Percentiles rank a stretch among this genome's conserved stretches.
Conservation (phyloP, 2,888 invertebrate species). For the Fragum whitleyi region DNA sequence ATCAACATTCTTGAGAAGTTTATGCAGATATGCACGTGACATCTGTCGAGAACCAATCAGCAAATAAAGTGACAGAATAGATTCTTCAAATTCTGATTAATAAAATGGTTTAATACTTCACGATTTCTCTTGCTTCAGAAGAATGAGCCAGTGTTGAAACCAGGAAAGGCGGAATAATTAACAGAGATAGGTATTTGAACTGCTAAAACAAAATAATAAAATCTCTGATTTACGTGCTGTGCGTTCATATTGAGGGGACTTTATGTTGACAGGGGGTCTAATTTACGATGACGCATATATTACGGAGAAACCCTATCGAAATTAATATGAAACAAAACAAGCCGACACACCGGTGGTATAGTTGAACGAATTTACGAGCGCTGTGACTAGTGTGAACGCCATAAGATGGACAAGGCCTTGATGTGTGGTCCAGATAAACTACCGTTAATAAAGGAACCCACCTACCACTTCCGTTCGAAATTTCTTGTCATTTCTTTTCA, state of each 20-base stretch:
- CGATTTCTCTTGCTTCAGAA: neutral
- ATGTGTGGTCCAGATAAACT: constrained; percentile 48
- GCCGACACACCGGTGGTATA: constrained; percentile 46
- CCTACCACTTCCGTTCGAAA: too few relatives aligned
- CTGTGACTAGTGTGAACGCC: constrained; percentile 31
- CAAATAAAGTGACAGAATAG: too few relatives aligned
- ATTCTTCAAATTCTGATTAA: too few relatives aligned
- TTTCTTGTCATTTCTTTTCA: too few relatives aligned
- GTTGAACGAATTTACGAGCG: constrained; percentile 52
- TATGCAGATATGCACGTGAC: too few relatives aligned
- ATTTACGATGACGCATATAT: constrained; percentile 12
- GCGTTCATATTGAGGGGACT: constrained; percentile 8
- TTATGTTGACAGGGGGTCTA: constrained; percentile 16
- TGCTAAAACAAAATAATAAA: constrained; percentile 26
- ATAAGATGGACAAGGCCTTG: constrained; percentile 36
- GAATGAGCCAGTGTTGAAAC: neutral
- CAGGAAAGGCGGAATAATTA: constrained; percentile 16
- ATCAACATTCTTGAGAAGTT: too few relatives aligned
- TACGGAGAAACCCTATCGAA: constrained; percentile 3
- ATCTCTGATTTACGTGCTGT: constrained; percentile 21
- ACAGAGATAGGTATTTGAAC: constrained; percentile 12
- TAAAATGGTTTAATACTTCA: neutral
- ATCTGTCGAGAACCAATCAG: too few relatives aligned
- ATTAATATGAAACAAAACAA: constrained; percentile 24
- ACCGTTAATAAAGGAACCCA: constrained; percentile 12